These are phyloP conservation scores for Steinernema feltiae DNA, from an alignment of 1,140 invertebrate genomes.

Conservation along the genomic window DNA sequence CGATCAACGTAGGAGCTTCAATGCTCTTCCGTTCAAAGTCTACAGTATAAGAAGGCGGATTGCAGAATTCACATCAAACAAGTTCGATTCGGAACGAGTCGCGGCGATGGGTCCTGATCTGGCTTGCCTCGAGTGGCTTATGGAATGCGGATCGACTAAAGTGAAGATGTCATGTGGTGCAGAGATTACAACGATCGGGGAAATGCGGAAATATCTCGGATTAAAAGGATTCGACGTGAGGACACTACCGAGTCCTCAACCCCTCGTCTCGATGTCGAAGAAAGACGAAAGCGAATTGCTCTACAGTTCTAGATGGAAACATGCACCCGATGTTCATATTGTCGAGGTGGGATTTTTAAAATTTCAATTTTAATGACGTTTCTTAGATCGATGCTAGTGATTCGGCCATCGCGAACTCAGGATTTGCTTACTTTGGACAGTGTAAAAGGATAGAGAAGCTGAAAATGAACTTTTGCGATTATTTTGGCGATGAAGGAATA, in stretches of 20 bases:
- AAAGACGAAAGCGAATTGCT: slow-evolving; percentile 16
- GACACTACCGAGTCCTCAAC: slow-evolving; percentile 13
- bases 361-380: neutral
- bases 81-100: slow-evolving; percentile 42
- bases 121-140: slow-evolving; percentile 55
- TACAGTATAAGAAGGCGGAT: slow-evolving; percentile 32
- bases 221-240: slow-evolving; percentile 29
- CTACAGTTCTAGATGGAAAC: slow-evolving; percentile 31
- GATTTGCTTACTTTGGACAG: slow-evolving; percentile 50
- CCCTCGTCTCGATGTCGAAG: slow-evolving; percentile 9
- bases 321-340: slow-evolving; percentile 39
- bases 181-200: slow-evolving; percentile 31
- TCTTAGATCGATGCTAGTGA: slow-evolving; percentile 46
- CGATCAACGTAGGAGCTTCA: neutral
- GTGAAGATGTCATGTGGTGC: slow-evolving; percentile 50
- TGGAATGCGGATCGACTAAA: slow-evolving; percentile 51
- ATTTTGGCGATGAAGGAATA: slow-evolving; percentile 48
- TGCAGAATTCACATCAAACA: slow-evolving; percentile 31
- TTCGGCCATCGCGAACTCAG: slow-evolving; percentile 50
- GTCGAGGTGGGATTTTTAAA: slow-evolving; percentile 18
- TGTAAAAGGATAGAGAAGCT: slow-evolving; percentile 41
- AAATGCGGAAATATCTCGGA: slow-evolving; percentile 46
- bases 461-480: slow-evolving; percentile 54
- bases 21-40: slow-evolving; percentile 22
- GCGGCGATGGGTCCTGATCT: slow-evolving; percentile 48